Evolutionary conservation across 1,140 invertebrate species (phyloP).

Genomic region (Hylaeus anthracinus): DNA sequence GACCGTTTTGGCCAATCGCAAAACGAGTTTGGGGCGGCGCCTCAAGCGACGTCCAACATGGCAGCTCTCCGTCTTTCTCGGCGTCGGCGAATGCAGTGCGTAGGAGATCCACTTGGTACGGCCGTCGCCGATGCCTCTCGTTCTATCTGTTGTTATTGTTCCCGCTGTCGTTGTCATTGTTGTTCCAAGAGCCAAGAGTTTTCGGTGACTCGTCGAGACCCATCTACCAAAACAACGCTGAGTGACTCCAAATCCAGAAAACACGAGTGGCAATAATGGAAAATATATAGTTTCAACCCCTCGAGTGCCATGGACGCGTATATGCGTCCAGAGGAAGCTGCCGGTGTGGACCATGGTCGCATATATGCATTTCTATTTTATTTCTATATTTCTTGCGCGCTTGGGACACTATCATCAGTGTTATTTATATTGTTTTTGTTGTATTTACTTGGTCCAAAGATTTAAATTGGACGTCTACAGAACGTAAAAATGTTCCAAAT

Average conservation of each 20-base stretch:
- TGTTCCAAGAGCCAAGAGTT: neutral
- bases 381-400: too few relatives aligned
- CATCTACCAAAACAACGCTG: constrained; percentile 2
- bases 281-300: too few relatives aligned
- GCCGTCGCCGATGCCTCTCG: constrained; percentile 53
- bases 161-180: constrained; percentile 33
- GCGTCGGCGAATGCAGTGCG: constrained; percentile 61
- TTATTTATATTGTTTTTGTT: too few relatives aligned
- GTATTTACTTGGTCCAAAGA: too few relatives aligned
- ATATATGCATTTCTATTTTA: too few relatives aligned
- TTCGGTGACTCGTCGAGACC: constrained; percentile 8
- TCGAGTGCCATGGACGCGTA: too few relatives aligned
- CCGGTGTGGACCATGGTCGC: too few relatives aligned
- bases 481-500: too few relatives aligned
- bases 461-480: too few relatives aligned
- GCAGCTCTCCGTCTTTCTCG: constrained; percentile 67
- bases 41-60: constrained; percentile 73
- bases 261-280: too few relatives aligned
- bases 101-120: constrained; percentile 61
- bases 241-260: constrained; percentile 15
- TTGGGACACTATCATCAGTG: too few relatives aligned
- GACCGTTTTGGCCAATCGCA: constrained; percentile 68
- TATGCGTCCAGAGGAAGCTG: too few relatives aligned
- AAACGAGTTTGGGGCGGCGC: constrained; percentile 73
- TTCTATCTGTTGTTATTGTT: constrained; percentile 45